A percentile compares a stretch with the other conserved stretches of the same genome.
phyloP scores from a whole-genome alignment of 2,888 invertebrate genomes.

The Lutraria lutraria region DNA sequence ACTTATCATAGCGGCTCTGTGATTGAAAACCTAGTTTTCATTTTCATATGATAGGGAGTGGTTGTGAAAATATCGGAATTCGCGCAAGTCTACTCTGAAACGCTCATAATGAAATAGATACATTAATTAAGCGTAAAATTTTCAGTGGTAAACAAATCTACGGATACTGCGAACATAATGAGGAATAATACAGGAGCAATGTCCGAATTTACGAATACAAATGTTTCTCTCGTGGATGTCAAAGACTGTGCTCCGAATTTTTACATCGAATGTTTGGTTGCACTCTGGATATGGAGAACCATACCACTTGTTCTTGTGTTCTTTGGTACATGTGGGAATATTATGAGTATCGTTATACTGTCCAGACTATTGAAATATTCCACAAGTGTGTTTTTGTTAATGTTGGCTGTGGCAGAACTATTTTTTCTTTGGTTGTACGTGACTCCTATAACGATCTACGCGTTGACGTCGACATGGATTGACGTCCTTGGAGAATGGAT shows the following conservation, averaged over 20 bases:
- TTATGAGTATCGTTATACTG: constrained; percentile 26
- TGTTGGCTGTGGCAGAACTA: constrained; percentile 39
- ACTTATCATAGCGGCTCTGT: too few relatives aligned
- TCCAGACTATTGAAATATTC: constrained; percentile 39
- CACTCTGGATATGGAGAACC: constrained; percentile 20
- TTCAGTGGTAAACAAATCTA: not conserved
- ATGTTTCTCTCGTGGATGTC: not conserved
- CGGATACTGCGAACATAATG: not conserved
- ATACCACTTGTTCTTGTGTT: constrained; percentile 23
- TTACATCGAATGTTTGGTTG: not conserved
- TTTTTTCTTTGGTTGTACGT: constrained; percentile 33
- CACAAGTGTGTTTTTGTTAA: constrained; percentile 32
- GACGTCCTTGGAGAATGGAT: constrained; percentile 3
- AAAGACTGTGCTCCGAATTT: not conserved
- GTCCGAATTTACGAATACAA: not conserved
- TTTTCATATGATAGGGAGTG: not conserved
- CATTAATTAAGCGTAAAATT: not conserved
- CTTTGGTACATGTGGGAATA: constrained; percentile 42
- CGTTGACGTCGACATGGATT: not conserved
- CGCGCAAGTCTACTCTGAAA: not conserved
- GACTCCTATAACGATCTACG: not conserved
- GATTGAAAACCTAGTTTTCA: too few relatives aligned
- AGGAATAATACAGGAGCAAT: not conserved
- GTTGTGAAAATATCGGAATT: not conserved
- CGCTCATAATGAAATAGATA: not conserved